Conservation (phyloP, 2,888 invertebrate species). For the Lasiommata megera region DNA sequence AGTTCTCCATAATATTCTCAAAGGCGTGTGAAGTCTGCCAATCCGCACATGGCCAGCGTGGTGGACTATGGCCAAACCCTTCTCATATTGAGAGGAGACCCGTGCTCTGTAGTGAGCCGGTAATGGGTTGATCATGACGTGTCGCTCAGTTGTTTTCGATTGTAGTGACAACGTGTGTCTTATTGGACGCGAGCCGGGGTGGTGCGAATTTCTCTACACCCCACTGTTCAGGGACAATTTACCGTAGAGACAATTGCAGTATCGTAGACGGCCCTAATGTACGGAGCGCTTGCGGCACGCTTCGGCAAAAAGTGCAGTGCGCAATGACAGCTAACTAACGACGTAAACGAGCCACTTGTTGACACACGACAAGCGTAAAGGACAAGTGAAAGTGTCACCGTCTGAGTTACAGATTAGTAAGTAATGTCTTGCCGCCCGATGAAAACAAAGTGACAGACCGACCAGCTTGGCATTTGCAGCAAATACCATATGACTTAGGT, state of each 20-base stretch:
- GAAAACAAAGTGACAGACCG: neutral
- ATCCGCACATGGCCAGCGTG: too few species aligned
- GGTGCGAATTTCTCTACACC: too few species aligned
- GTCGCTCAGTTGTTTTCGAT: neutral
- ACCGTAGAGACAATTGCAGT: slow-evolving; percentile 53
- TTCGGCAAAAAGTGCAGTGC: slow-evolving; percentile 63
- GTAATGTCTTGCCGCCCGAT: neutral
- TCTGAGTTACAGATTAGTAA: slow-evolving; percentile 1
- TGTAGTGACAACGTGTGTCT: slow-evolving; percentile 17
- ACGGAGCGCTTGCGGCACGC: slow-evolving; percentile 46
- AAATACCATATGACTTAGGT: neutral
- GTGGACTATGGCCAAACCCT: too few species aligned
- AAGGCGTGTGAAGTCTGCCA: too few species aligned
- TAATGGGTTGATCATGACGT: too few species aligned
- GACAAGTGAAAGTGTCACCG: slow-evolving; percentile 6
- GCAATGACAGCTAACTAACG: slow-evolving; percentile 55
- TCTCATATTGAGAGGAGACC: too few species aligned
- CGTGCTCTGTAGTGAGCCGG: too few species aligned
- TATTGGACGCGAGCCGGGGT: slow-evolving; percentile 4
- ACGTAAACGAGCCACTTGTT: slow-evolving; percentile 50
- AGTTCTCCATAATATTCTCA: too few species aligned
- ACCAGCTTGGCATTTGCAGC: neutral
- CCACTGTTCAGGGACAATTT: slow-evolving; percentile 45
- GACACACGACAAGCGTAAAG: slow-evolving; percentile 41
- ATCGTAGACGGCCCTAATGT: slow-evolving; percentile 52